These are phyloP conservation scores for Hemicordylus capensis DNA, from an alignment of 2,113 vertebrate species.

Conservation along the genomic window DNA sequence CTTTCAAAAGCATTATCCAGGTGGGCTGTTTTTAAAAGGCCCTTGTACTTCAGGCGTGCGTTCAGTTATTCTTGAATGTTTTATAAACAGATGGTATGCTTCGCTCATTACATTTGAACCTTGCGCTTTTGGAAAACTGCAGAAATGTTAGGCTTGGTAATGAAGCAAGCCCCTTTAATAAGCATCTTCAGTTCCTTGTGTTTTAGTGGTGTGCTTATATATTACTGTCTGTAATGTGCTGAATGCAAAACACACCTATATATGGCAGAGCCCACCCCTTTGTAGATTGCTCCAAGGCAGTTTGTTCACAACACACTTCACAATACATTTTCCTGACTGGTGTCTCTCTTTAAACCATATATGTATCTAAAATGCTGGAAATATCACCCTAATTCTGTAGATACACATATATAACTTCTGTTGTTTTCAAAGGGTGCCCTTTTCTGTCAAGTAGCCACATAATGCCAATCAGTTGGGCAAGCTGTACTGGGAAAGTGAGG, in stretches of 20 bases:
- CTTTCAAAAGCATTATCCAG: background rate
- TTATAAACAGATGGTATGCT: constrained; percentile 71
- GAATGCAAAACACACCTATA: constrained; percentile 7
- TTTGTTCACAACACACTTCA: constrained; percentile 29
- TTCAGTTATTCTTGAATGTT: constrained; percentile 61
- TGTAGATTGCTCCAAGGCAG: background rate
- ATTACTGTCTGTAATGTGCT: constrained; percentile 32
- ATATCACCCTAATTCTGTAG: background rate
- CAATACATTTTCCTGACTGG: background rate
- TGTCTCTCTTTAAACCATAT: background rate
- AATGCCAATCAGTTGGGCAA: background rate
- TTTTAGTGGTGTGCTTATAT: constrained; percentile 13
- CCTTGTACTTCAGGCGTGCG: constrained; percentile 40
- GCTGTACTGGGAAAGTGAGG: background rate
- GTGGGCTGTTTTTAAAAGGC: constrained; percentile 36
- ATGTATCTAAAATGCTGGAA: background rate
- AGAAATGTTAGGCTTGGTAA: constrained; percentile 57
- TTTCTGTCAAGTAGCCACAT: background rate
- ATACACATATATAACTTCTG: background rate
- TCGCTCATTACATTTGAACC: constrained; percentile 72
- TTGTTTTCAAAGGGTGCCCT: background rate
- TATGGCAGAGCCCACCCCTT: constrained; percentile 6
- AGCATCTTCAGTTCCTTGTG: constrained; percentile 46
- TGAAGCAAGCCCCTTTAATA: constrained; percentile 46
- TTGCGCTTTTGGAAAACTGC: constrained; percentile 61